A percentile compares a stretch with the other conserved stretches of the same genome.
Conservation (phyloP, 2,797 vertebrate genomes). For the Tapera naevia region DNA sequence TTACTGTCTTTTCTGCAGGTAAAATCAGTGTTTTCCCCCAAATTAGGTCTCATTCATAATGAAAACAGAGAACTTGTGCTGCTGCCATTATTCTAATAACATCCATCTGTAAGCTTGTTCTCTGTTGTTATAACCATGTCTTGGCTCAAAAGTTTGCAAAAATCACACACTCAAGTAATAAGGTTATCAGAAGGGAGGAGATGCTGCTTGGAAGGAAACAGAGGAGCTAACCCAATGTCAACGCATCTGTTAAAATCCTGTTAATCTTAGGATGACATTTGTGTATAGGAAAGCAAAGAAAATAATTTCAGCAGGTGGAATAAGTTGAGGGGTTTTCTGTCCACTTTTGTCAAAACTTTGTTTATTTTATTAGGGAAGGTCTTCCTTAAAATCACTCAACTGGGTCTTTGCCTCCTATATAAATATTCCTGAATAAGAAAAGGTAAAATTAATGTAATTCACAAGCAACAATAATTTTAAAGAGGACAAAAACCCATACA, state of each 20-base stretch:
- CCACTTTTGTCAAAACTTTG: background rate
- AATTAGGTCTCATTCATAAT: background rate
- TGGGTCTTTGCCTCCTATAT: background rate
- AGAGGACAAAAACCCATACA: background rate
- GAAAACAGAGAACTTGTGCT: background rate
- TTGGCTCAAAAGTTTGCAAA: background rate
- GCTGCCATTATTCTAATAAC: background rate
- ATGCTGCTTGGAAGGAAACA: background rate
- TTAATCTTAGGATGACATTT: slow-evolving; percentile 23
- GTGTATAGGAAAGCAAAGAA: background rate
- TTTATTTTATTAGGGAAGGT: background rate
- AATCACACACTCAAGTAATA: slow-evolving; percentile 25
- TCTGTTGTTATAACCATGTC: background rate
- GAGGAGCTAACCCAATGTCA: background rate
- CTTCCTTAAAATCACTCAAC: background rate
- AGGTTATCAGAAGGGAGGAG: slow-evolving; percentile 23
- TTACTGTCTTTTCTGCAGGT: background rate
- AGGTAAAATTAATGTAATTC: background rate
- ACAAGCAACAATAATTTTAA: background rate
- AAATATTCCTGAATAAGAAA: background rate
- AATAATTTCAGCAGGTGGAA: background rate
- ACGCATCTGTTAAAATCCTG: background rate
- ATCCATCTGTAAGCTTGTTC: slow-evolving; percentile 7
- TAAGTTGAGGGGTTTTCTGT: background rate
- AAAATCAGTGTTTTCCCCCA: background rate